Evolutionary conservation across 2,797 vertebrate genomes (phyloP).

Genomic region (Trachurus trachurus): DNA sequence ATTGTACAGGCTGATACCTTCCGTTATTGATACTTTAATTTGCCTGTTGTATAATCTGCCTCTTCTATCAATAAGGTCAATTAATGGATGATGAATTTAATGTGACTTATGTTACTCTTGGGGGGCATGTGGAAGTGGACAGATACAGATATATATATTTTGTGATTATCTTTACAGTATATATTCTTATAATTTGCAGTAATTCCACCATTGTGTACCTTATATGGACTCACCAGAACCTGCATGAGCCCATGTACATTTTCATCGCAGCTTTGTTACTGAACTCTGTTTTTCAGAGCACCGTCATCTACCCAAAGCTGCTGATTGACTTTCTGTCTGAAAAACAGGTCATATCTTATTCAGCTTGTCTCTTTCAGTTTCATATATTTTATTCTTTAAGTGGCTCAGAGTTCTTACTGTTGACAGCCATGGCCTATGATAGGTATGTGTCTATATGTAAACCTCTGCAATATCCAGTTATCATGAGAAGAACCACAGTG

Average conservation of each 20-base stretch:
- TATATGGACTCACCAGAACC: background rate
- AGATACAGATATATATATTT: conserved; percentile 43
- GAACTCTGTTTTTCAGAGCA: too few species aligned
- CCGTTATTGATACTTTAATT: too few species aligned
- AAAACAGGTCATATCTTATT: too few species aligned
- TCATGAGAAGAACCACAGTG: conserved; percentile 31
- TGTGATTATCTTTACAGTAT: background rate
- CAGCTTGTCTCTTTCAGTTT: conserved; percentile 38
- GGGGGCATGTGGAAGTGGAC: conserved; percentile 32
- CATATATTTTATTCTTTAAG: conserved; percentile 12
- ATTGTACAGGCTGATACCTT: too few species aligned
- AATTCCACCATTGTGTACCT: conserved; percentile 24
- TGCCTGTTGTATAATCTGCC: too few species aligned
- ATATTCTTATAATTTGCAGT: conserved; percentile 32
- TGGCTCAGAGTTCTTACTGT: conserved; percentile 40
- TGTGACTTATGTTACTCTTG: conserved; percentile 8
- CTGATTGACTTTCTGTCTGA: too few species aligned
- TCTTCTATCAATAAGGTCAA: too few species aligned
- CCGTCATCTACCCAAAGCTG: too few species aligned
- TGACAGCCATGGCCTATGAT: conserved; percentile 62
- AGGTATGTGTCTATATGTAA: conserved; percentile 63
- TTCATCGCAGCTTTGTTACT: conserved; percentile 26
- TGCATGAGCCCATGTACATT: conserved; percentile 60
- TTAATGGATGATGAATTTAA: background rate
- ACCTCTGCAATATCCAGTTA: conserved; percentile 46